These are phyloP conservation scores for Cyrtorhinus lividipennis DNA, from an alignment of 1,140 invertebrate genomes.

Conservation along the genomic window DNA sequence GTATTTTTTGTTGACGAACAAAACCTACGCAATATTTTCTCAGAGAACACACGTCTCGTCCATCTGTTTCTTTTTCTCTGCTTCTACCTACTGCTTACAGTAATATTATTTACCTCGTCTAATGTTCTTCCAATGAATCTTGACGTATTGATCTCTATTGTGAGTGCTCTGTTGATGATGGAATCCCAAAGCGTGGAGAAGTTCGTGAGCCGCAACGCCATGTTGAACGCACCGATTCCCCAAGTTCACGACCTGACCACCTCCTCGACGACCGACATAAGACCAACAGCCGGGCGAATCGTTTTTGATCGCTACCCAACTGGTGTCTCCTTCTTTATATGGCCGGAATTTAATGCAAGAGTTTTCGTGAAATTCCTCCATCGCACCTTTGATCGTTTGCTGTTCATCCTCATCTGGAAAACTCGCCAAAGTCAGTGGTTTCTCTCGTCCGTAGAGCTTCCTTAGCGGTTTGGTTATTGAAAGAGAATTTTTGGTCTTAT, in stretches of 20 bases:
- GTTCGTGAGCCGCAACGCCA: constrained; percentile 45
- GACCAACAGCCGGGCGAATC: constrained; percentile 37
- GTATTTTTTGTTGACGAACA: no score
- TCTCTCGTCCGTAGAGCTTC: no score
- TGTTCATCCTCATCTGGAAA: constrained; percentile 34
- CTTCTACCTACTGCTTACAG: no score
- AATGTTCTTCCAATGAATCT: constrained; percentile 47
- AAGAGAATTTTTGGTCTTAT: no score
- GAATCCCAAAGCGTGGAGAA: constrained; percentile 51
- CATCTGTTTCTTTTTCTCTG: no score
- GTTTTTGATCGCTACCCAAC: constrained; percentile 34
- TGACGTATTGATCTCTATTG: constrained; percentile 47
- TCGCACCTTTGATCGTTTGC: constrained; percentile 31
- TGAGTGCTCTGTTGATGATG: constrained; percentile 49
- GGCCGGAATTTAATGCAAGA: constrained; percentile 45
- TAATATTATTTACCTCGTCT: constrained; percentile 25
- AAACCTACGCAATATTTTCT: no score
- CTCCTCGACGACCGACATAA: constrained; percentile 36
- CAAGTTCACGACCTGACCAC: constrained; percentile 44
- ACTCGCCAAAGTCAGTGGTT: no score
- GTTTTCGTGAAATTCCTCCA: constrained; percentile 38
- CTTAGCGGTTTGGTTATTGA: no score
- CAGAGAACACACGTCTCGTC: no score
- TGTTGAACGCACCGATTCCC: constrained; percentile 38
- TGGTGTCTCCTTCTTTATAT: constrained; percentile 39